Percentiles rank a stretch among this genome's conserved stretches.
phyloP scores from a whole-genome alignment of 2,797 vertebrate species.

The Hephaestus fuliginosus region DNA sequence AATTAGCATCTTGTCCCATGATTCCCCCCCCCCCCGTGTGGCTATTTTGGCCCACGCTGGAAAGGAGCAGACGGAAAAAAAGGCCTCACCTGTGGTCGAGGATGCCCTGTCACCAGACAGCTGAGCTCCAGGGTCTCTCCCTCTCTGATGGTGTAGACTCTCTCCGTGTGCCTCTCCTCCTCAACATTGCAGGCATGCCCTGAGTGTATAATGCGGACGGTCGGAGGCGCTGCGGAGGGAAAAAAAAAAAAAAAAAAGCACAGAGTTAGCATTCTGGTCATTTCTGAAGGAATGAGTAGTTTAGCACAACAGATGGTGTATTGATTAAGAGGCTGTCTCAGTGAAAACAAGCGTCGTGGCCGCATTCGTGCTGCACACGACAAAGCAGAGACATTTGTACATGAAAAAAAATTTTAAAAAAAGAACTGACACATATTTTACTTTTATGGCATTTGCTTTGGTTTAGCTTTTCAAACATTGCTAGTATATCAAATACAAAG shows the following conservation, averaged over 20 bases:
- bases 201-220: constrained; percentile 96
- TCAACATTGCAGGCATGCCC: constrained; percentile 98
- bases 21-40: not conserved
- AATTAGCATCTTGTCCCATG: constrained; percentile 23
- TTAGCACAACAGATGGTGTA: constrained; percentile 58
- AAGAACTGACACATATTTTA: constrained; percentile 17
- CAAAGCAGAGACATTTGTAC: constrained; percentile 16
- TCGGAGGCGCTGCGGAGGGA: constrained; percentile 89
- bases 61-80: not conserved
- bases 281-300: constrained; percentile 50
- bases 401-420: constrained; percentile 15
- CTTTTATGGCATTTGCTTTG: constrained; percentile 39
- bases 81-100: constrained; percentile 94
- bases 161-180: constrained; percentile 96
- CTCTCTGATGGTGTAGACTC: constrained; percentile 97
- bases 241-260: not conserved
- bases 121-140: constrained; percentile 96
- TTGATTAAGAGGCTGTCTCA: constrained; percentile 60
- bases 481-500: constrained; percentile 16
- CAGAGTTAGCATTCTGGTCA: constrained; percentile 57
- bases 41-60: not conserved
- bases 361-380: constrained; percentile 22
- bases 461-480: constrained; percentile 20
- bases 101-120: constrained; percentile 96
- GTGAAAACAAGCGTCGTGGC: constrained; percentile 37